These are phyloP conservation scores for Gryon sp. DNA, from an alignment of 1,140 invertebrate species.

Conservation along the genomic window DNA sequence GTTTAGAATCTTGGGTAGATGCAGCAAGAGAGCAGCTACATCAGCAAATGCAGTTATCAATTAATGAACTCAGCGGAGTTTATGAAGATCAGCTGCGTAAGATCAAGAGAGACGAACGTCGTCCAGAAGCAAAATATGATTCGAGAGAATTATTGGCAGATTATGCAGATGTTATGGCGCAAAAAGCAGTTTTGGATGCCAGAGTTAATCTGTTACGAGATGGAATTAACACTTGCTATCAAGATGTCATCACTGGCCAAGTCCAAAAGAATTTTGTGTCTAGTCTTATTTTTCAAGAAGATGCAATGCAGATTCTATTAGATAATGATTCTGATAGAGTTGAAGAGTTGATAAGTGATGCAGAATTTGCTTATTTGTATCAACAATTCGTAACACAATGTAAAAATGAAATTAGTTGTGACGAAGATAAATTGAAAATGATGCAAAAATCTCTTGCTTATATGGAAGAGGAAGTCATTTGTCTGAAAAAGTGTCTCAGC, in stretches of 20 bases:
- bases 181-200: conserved; percentile 88
- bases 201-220: conserved; percentile 81
- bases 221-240: conserved; percentile 20
- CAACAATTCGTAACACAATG: conserved; percentile 82
- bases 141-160: conserved; percentile 82
- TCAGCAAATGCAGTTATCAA: conserved; percentile 84
- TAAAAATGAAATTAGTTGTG: conserved; percentile 66
- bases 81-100: conserved; percentile 82
- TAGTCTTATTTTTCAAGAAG: conserved; percentile 73
- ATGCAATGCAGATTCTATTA: conserved; percentile 67
- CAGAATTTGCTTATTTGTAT: conserved; percentile 83
- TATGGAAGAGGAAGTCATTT: conserved; percentile 69
- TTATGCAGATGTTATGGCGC: conserved; percentile 87
- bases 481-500: conserved; percentile 62
- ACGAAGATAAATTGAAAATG: conserved; percentile 68
- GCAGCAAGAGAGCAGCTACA: conserved; percentile 84
- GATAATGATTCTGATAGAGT: conserved; percentile 71
- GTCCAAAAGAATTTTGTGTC: conserved; percentile 68
- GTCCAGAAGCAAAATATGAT: conserved; percentile 75
- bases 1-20: conserved; percentile 85
- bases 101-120: conserved; percentile 78
- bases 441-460: conserved; percentile 63
- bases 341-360: conserved; percentile 78
- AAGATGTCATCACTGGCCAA: conserved; percentile 30
- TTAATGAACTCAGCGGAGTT: conserved; percentile 83